Evolutionary conservation across 2,888 invertebrate genomes (phyloP).

Genomic region (Lycia hirtaria): DNA sequence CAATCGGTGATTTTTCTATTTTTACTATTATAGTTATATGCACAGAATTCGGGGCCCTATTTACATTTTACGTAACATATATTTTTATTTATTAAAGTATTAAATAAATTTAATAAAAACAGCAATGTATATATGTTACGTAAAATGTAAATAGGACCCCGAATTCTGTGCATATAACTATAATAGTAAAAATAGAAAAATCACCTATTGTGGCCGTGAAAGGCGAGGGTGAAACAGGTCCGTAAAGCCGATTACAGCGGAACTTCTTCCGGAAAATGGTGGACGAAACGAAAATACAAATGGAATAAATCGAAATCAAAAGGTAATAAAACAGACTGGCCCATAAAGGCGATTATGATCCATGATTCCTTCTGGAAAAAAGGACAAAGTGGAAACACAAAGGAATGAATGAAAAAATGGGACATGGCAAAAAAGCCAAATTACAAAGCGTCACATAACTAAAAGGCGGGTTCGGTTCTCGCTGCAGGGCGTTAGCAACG

Average conservation of each 20-base stretch:
- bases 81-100: too few species aligned
- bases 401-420: constrained; percentile 6
- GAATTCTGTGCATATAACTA: too few species aligned
- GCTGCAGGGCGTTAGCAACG: constrained; percentile 7
- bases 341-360: constrained; percentile 13
- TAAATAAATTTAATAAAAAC: too few species aligned
- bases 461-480: background rate
- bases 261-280: background rate
- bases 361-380: constrained; percentile 5
- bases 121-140: too few species aligned
- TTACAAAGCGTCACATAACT: constrained; percentile 8
- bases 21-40: background rate
- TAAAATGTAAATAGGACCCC: too few species aligned
- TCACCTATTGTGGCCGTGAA: background rate
- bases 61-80: too few species aligned
- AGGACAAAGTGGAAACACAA: constrained; percentile 13
- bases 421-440: constrained; percentile 12
- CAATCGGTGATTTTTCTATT: background rate
- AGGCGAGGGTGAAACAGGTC: background rate
- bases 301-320: constrained; percentile 4
- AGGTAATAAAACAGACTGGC: constrained; percentile 1
- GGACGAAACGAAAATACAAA: constrained; percentile 6
- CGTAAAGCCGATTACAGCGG: constrained; percentile 1
- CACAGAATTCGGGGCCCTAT: too few species aligned
- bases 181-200: background rate